Percentiles rank a stretch among this genome's conserved stretches.
phyloP scores from a whole-genome alignment of 2,113 vertebrate species.

The Siniperca chuatsi region DNA sequence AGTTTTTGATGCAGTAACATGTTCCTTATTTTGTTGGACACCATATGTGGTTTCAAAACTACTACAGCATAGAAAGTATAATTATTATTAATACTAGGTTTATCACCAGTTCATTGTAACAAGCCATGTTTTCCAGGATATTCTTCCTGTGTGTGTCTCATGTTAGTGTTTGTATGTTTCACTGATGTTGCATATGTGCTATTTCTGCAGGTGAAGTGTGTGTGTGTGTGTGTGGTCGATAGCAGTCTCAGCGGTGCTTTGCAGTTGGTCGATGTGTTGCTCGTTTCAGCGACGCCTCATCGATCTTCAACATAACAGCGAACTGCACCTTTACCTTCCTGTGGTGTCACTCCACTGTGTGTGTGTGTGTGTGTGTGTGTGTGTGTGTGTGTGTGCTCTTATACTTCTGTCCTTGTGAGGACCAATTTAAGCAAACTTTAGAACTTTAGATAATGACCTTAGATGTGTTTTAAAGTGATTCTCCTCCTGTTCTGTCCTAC shows the following conservation, averaged over 20 bases:
- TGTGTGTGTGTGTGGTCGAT: slow-evolving; percentile 33
- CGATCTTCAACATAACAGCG: slow-evolving; percentile 18
- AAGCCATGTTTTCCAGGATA: too few species aligned
- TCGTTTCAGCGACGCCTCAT: slow-evolving; percentile 37
- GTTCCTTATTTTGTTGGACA: too few species aligned
- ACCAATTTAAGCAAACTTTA: not conserved
- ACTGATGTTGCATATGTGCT: too few species aligned
- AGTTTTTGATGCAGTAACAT: too few species aligned
- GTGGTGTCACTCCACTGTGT: not conserved
- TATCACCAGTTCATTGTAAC: too few species aligned
- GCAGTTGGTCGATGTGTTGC: slow-evolving; percentile 34
- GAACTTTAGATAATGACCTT: not conserved
- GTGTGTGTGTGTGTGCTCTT: not conserved
- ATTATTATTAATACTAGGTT: too few species aligned
- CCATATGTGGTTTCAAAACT: too few species aligned
- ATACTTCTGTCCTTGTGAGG: not conserved
- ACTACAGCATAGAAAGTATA: too few species aligned
- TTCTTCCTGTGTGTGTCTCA: too few species aligned
- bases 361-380: slow-evolving; percentile 26
- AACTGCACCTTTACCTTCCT: slow-evolving; percentile 31
- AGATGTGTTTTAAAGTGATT: not conserved
- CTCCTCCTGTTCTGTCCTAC: not conserved
- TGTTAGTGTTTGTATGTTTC: too few species aligned
- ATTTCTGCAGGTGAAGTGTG: not conserved
- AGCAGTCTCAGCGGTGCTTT: slow-evolving; percentile 14